Evolutionary conservation across 2,113 vertebrate genomes (phyloP).

Genomic region (Melanotaenia duboulayi): DNA sequence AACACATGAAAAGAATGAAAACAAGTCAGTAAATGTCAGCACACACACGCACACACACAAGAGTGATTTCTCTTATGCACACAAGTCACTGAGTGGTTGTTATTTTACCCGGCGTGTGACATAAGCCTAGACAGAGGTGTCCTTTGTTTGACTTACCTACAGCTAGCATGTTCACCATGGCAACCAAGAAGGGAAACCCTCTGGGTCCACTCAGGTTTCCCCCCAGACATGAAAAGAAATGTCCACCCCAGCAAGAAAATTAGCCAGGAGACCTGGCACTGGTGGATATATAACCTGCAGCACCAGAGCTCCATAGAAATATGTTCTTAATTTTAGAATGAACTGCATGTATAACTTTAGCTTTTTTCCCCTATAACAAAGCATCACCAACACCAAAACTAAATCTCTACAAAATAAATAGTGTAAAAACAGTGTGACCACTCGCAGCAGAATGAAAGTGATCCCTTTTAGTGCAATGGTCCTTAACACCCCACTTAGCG

Average conservation of each 20-base stretch:
- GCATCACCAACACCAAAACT: not conserved
- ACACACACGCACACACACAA: slow-evolving; percentile 3
- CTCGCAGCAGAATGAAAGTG: slow-evolving; percentile 40
- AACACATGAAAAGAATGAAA: slow-evolving; percentile 39
- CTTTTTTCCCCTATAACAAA: not conserved
- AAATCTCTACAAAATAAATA: slow-evolving; percentile 4
- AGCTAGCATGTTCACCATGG: slow-evolving; percentile 46
- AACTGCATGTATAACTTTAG: not conserved
- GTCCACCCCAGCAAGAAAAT: slow-evolving; percentile 64
- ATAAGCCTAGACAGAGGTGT: slow-evolving; percentile 69
- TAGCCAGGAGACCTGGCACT: slow-evolving; percentile 18
- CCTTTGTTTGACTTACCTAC: slow-evolving; percentile 70
- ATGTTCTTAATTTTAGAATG: not conserved
- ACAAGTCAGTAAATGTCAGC: slow-evolving; percentile 47
- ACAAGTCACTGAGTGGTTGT: slow-evolving; percentile 48
- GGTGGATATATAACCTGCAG: not conserved
- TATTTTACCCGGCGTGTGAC: slow-evolving; percentile 72
- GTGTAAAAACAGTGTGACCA: slow-evolving; percentile 18
- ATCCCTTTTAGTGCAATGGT: slow-evolving; percentile 51
- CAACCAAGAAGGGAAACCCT: slow-evolving; percentile 47
- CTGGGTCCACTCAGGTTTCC: slow-evolving; percentile 59
- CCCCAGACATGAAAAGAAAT: slow-evolving; percentile 70
- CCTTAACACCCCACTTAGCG: slow-evolving; percentile 66
- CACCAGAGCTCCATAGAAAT: not conserved
- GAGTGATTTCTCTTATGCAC: slow-evolving; percentile 31